Evolutionary conservation across 2,797 vertebrate species (phyloP).

Genomic region (Falco biarmicus): DNA sequence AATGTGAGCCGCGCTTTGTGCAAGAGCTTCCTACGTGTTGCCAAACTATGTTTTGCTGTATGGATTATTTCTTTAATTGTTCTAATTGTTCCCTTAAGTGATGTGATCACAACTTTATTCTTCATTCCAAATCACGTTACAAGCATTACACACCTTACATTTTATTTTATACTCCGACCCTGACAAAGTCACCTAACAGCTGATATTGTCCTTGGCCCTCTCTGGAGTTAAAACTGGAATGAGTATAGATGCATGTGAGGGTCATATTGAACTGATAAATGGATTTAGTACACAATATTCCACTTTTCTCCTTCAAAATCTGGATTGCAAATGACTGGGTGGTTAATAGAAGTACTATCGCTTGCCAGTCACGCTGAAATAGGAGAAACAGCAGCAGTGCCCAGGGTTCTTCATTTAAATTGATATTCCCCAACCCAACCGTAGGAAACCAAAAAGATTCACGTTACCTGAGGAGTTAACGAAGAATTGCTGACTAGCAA

Average conservation of each 20-base stretch:
- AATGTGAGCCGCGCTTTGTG: neutral
- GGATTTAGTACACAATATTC: fast-evolving
- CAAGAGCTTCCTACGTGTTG: neutral
- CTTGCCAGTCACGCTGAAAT: neutral
- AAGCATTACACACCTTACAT: neutral
- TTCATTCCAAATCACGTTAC: neutral
- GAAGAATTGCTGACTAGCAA: slow-evolving; percentile 47
- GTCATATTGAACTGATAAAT: neutral
- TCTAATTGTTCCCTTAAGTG: slow-evolving; percentile 36
- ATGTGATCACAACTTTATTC: neutral
- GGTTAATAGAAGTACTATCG: fast-evolving
- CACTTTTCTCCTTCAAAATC: neutral
- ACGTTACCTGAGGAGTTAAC: neutral
- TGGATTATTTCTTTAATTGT: slow-evolving; percentile 39
- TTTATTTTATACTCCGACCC: neutral
- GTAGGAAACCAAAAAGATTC: neutral
- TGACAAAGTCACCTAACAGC: neutral
- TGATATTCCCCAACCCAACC: neutral
- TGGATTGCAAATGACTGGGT: neutral
- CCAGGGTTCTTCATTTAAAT: neutral
- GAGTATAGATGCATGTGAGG: fast-evolving
- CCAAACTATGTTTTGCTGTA: neutral
- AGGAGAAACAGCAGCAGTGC: neutral
- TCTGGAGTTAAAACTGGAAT: neutral
- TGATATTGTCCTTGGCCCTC: neutral